phyloP scores from a whole-genome alignment of 53 echinoderm and acorn worm species.

The Luidia sarsii region DNA sequence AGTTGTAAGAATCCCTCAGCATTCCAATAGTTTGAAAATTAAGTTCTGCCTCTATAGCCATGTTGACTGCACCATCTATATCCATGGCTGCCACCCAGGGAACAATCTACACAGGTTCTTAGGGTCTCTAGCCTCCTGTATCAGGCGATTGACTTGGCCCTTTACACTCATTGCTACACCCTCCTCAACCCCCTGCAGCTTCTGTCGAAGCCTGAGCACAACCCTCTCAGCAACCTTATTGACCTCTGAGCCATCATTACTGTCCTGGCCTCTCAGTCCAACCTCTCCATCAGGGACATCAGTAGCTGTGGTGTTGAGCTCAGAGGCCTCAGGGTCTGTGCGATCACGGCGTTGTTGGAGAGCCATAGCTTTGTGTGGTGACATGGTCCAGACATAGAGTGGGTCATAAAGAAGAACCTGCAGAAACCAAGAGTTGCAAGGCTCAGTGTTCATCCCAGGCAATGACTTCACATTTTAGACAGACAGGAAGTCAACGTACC shows the following conservation, averaged over 20 bases:
- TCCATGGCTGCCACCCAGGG: slow-evolving; percentile 97
- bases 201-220: slow-evolving; percentile 81
- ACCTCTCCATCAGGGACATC: slow-evolving; percentile 53
- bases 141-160: slow-evolving; percentile 90
- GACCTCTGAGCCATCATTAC: slow-evolving; percentile 63
- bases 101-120: slow-evolving; percentile 89
- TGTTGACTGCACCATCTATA: too few species aligned
- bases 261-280: slow-evolving; percentile 52
- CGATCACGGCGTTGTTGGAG: slow-evolving; percentile 76
- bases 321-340: slow-evolving; percentile 71
- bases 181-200: slow-evolving; percentile 93
- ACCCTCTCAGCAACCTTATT: slow-evolving; percentile 93
- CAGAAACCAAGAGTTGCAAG: background rate
- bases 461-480: background rate
- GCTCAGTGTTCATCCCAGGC: background rate
- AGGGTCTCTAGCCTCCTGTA: slow-evolving; percentile 92
- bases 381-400: slow-evolving; percentile 97
- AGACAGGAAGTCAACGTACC: too few species aligned
- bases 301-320: slow-evolving; percentile 58
- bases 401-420: slow-evolving; percentile 98
- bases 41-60: too few species aligned
- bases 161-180: slow-evolving; percentile 93
- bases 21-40: too few species aligned
- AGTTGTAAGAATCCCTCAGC: too few species aligned
- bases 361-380: slow-evolving; percentile 81